phyloP scores from a whole-genome alignment of 2,113 vertebrate species.

The Glareola pratincola region DNA sequence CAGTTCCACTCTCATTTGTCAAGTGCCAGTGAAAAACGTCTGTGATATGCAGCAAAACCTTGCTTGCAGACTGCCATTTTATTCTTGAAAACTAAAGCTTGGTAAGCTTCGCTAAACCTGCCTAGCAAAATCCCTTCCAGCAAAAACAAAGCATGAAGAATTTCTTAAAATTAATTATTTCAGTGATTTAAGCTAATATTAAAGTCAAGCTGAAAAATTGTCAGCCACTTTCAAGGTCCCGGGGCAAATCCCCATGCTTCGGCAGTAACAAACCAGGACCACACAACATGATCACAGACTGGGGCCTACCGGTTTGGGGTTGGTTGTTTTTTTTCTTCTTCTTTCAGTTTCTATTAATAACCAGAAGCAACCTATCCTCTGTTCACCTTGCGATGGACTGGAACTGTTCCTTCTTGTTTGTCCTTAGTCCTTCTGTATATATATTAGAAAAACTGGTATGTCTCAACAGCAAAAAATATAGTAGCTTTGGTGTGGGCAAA shows the following conservation, averaged over 20 bases:
- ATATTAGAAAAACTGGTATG: not conserved
- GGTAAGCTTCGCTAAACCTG: conserved; percentile 48
- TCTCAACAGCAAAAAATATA: not conserved
- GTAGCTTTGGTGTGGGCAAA: not conserved
- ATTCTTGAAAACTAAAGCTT: not conserved
- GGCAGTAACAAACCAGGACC: not conserved
- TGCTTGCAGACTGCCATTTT: conserved; percentile 35
- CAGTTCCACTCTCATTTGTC: conserved; percentile 40
- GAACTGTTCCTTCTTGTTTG: not conserved
- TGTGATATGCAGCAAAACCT: not conserved
- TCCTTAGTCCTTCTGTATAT: not conserved
- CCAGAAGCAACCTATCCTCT: not conserved
- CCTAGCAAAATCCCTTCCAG: conserved; percentile 19
- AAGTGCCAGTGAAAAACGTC: conserved; percentile 3
- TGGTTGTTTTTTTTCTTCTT: not conserved
- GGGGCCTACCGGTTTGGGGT: not conserved
- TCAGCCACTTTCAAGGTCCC: not conserved
- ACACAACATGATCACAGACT: not conserved
- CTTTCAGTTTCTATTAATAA: not conserved
- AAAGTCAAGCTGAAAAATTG: conserved; percentile 28
- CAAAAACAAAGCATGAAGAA: conserved; percentile 22
- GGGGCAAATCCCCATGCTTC: not conserved
- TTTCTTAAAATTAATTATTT: conserved; percentile 47
- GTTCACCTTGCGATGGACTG: not conserved
- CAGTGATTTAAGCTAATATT: conserved; percentile 13